Percentiles rank a stretch among this genome's conserved stretches.
Evolutionary conservation across 2,113 vertebrate species (phyloP).

Genomic region (Tupaia chinensis): DNA sequence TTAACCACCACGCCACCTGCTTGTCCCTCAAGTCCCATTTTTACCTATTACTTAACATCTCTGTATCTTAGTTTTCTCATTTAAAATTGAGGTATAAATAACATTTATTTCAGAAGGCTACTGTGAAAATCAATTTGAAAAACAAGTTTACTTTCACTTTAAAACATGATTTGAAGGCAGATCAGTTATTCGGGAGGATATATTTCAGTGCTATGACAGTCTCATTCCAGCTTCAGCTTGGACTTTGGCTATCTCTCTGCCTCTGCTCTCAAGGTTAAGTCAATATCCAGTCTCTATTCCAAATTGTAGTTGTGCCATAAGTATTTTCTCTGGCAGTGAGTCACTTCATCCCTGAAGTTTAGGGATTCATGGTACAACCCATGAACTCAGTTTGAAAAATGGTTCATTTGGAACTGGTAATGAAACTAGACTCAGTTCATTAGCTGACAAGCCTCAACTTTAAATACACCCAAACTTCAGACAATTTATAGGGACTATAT

Average conservation of each 20-base stretch:
- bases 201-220: not conserved
- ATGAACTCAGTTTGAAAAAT: constrained; percentile 28
- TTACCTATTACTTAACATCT: not conserved
- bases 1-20: no score
- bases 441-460: constrained; percentile 18
- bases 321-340: constrained; percentile 7
- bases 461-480: constrained; percentile 59
- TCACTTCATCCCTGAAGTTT: constrained; percentile 22
- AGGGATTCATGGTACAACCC: constrained; percentile 26
- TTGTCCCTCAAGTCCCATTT: no score
- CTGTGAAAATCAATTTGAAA: not conserved
- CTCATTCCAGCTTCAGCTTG: constrained; percentile 9
- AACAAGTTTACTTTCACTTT: not conserved
- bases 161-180: not conserved
- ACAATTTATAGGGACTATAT: constrained; percentile 35
- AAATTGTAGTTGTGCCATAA: not conserved
- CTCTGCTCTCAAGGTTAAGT: not conserved
- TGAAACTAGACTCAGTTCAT: constrained; percentile 37
- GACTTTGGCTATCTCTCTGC: not conserved
- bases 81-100: not conserved
- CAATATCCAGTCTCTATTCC: constrained; percentile 34
- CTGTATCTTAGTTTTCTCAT: not conserved
- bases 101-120: not conserved
- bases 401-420: constrained; percentile 31
- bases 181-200: not conserved